Evolutionary conservation across 2,797 vertebrate species (phyloP), one percentile per base, ranked within the genome.

Genomic region (Gila robusta): DNA sequence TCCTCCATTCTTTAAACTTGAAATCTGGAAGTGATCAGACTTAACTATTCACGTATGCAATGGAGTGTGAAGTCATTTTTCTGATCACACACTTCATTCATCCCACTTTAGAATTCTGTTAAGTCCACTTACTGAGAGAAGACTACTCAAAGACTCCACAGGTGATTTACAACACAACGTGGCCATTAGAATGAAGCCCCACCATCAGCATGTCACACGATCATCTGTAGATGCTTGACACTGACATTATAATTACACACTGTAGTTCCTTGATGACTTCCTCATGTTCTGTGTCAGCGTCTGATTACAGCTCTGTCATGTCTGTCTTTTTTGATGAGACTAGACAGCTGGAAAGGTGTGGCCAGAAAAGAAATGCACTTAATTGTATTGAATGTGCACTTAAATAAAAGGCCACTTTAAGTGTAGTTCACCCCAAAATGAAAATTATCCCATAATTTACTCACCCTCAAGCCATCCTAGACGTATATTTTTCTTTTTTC

Each of bases 341-440:
- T 16, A 47, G 70, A 87, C 78, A 70, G 78, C 70, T 87, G 52
- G 70, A 62, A 41, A 81, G 78, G 70, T 84, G 78, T 62, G 23
- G 59, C 14, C 14, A 32, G 64, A 17, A 17, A 66, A 66, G 2
- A 66, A 66, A 12, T 64, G 26, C 12, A 2, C 26, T 59, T 16
- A 64, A 66, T 66, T 66, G 6, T 28, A 64, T 6, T 28, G 11
- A 28, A 64, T n/a, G 26, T 28, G 26, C 26, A 66, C 26, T n/a
- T 59, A n/a, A 59, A 59, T 59, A 11, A 59, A 59, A 59, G 56
- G 23, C 54, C 54, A 23, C 54, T 56, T 56, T 56, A 8, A 56
- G 54, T 56, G 8, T 23, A 54, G 47, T 16, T 49, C 14, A 49
- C 44, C 44, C 44, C 11, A 12, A 47, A 12, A 47, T 47, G 44